Evolutionary conservation across 1,140 invertebrate genomes (phyloP).

Genomic region (Leptinotarsa undecemlineata): DNA sequence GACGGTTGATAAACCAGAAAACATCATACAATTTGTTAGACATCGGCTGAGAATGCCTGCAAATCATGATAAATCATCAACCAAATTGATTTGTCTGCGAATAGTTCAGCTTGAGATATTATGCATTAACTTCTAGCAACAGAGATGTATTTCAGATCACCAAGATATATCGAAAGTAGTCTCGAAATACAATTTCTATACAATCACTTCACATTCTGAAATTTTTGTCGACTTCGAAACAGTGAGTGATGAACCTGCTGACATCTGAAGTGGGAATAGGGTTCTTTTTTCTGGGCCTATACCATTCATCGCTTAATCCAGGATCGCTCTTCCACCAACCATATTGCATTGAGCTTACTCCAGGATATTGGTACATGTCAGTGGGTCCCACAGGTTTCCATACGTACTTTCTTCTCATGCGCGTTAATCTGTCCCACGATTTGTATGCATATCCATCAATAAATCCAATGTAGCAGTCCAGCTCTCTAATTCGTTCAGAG

Average conservation of each 20-base stretch:
- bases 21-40: too few relatives aligned
- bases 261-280: slow-evolving; percentile 34
- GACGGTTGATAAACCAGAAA: too few relatives aligned
- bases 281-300: slow-evolving; percentile 25
- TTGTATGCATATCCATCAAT: slow-evolving; percentile 48
- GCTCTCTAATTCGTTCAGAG: slow-evolving; percentile 39
- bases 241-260: slow-evolving; percentile 35
- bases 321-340: slow-evolving; percentile 46
- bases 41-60: too few relatives aligned
- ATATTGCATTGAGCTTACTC: slow-evolving; percentile 42
- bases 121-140: too few relatives aligned
- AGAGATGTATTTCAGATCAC: too few relatives aligned
- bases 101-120: too few relatives aligned
- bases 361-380: slow-evolving; percentile 46
- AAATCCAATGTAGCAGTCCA: slow-evolving; percentile 46
- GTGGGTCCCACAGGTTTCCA: slow-evolving; percentile 41
- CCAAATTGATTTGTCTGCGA: too few relatives aligned
- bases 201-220: slow-evolving; percentile 25
- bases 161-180: too few relatives aligned
- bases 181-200: too few relatives aligned
- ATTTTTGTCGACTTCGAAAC: slow-evolving; percentile 35
- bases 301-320: slow-evolving; percentile 39
- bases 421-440: slow-evolving; percentile 41
- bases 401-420: slow-evolving; percentile 41
- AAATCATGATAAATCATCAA: too few relatives aligned